phyloP scores from a whole-genome alignment of 2,888 invertebrate species.

The Koerneria pararmatus region DNA sequence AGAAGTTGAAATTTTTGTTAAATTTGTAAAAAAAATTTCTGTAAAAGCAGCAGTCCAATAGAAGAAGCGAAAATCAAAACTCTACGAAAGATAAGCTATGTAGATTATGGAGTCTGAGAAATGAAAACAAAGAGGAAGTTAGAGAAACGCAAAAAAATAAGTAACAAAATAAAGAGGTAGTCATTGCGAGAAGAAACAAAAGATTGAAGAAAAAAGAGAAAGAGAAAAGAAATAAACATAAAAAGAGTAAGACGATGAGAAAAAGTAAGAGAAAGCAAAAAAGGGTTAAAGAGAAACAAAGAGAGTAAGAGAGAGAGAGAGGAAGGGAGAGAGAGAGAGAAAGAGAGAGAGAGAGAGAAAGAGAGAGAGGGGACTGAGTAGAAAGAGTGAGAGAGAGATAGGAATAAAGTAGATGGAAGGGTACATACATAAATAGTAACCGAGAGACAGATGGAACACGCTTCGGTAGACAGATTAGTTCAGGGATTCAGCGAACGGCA shows the following conservation, averaged over 20 bases:
- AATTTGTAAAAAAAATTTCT: too few species aligned
- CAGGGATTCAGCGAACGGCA: too few species aligned
- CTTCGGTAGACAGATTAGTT: too few species aligned
- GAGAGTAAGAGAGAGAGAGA: neutral
- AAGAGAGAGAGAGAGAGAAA: neutral
- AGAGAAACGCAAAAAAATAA: neutral
- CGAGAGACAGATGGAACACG: too few species aligned
- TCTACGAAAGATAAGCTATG: too few species aligned
- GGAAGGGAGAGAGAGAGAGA: constrained; percentile 6
- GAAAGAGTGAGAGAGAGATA: constrained; percentile 4
- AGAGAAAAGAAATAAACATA: neutral
- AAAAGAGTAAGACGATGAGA: constrained; percentile 1
- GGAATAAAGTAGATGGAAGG: neutral
- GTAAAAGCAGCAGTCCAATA: too few species aligned
- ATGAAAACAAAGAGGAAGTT: neutral
- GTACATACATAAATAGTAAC: neutral
- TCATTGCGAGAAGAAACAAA: neutral
- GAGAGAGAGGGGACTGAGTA: neutral
- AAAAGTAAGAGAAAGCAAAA: neutral
- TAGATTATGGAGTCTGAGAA: too few species aligned
- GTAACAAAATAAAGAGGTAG: neutral
- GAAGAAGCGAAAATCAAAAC: too few species aligned
- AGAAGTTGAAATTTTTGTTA: too few species aligned
- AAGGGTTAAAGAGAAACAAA: neutral
- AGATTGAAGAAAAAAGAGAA: neutral